Evolutionary conservation across 2,888 invertebrate species (phyloP).

Genomic region (Macrophya alboannulata): DNA sequence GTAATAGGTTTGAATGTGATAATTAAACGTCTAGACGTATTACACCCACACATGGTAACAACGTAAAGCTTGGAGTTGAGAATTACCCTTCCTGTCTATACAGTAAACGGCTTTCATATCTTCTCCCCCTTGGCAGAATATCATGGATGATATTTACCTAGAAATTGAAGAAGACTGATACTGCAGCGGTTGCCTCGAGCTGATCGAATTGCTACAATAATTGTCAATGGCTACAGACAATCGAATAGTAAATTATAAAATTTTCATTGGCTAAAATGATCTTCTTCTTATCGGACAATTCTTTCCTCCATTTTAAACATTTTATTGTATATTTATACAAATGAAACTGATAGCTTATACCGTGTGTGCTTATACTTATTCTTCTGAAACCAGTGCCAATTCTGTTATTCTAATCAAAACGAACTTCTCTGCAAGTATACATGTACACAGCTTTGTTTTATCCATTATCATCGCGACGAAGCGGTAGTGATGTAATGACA

Average conservation of each 20-base stretch:
- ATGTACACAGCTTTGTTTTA: background rate
- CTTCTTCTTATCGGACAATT: background rate
- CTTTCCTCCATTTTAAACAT: background rate
- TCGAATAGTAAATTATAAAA: background rate
- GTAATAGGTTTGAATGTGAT: background rate
- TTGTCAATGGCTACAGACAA: background rate
- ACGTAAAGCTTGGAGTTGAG: background rate
- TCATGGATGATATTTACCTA: background rate
- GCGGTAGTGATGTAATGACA: constrained; percentile 3
- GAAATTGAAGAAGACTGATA: background rate
- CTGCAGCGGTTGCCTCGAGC: background rate
- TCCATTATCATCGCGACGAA: background rate
- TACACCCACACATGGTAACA: background rate
- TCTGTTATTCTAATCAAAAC: too few relatives aligned
- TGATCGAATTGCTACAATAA: background rate
- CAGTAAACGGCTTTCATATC: background rate
- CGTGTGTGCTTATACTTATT: background rate
- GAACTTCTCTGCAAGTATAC: background rate
- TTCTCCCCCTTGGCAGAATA: background rate
- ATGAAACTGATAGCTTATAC: background rate
- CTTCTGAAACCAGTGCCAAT: too few relatives aligned
- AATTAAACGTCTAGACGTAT: constrained; percentile 1
- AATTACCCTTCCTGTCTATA: background rate
- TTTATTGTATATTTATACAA: background rate
- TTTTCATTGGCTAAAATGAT: background rate